These are phyloP conservation scores for Clarias laeviceps DNA, from an alignment of 2,797 vertebrate species.

Conservation along the genomic window DNA sequence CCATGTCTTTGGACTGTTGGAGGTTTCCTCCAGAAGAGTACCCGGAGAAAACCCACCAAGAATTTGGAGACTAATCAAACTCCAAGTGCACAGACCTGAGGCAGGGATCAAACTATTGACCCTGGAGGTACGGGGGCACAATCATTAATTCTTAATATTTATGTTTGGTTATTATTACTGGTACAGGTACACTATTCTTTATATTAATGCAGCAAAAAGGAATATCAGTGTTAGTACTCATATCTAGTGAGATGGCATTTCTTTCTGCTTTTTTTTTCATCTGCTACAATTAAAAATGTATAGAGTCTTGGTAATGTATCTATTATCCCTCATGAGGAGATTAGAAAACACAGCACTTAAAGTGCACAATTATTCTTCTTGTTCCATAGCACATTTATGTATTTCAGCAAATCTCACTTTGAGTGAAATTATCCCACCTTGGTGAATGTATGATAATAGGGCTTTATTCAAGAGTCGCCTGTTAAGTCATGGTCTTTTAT, in stretches of 20 bases:
- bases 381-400: background rate
- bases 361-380: background rate
- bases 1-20: too few species aligned
- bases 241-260: background rate
- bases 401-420: slow-evolving; percentile 1
- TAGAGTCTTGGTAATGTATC: background rate
- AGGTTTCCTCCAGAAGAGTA: too few species aligned
- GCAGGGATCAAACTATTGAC: too few species aligned
- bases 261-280: too few species aligned
- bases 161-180: background rate
- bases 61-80: too few species aligned
- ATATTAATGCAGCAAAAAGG: background rate
- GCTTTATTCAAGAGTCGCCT: slow-evolving; percentile 8
- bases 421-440: slow-evolving; percentile 1
- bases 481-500: background rate
- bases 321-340: background rate
- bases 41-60: too few species aligned
- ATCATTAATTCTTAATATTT: background rate
- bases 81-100: too few species aligned
- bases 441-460: slow-evolving; percentile 2
- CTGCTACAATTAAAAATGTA: background rate
- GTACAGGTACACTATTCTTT: background rate
- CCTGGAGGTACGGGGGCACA: too few species aligned
- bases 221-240: background rate
- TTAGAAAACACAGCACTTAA: slow-evolving; percentile 1